phyloP scores from a whole-genome alignment of 2,113 vertebrate species.

The Argyrosomus japonicus region DNA sequence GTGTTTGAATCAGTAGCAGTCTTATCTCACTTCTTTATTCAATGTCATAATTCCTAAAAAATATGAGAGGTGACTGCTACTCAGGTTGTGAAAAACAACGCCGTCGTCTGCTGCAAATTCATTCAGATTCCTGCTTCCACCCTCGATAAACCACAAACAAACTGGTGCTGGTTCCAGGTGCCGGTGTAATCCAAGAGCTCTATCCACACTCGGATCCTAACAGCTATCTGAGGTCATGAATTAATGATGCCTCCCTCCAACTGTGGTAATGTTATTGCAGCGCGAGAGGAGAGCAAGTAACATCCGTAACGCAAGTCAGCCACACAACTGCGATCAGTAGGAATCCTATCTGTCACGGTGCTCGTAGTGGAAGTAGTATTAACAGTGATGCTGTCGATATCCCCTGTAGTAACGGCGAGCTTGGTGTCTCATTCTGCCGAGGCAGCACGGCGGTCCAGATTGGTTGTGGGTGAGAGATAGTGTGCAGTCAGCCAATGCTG shows the following conservation, averaged over 20 bases:
- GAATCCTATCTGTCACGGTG: slow-evolving; percentile 35
- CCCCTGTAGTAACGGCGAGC: slow-evolving; percentile 49
- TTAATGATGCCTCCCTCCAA: slow-evolving; percentile 56
- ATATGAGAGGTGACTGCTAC: slow-evolving; percentile 11
- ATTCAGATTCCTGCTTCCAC: background rate
- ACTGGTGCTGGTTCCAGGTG: background rate
- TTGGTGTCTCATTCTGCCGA: slow-evolving; percentile 55
- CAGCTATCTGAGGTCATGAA: slow-evolving; percentile 53
- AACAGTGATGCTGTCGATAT: slow-evolving; percentile 30
- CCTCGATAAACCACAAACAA: background rate
- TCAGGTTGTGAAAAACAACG: slow-evolving; percentile 2
- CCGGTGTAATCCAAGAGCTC: slow-evolving; percentile 34
- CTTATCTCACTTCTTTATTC: slow-evolving; percentile 26
- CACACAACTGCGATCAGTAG: background rate
- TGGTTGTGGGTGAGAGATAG: slow-evolving; percentile 54
- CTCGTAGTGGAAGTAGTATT: slow-evolving; percentile 30
- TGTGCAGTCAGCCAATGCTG: slow-evolving; percentile 62
- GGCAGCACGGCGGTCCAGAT: slow-evolving; percentile 53
- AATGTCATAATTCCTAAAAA: slow-evolving; percentile 13
- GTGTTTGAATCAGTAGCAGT: background rate
- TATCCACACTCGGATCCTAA: slow-evolving; percentile 10
- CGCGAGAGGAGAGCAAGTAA: slow-evolving; percentile 20
- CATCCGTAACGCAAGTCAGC: background rate
- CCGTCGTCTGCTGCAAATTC: background rate
- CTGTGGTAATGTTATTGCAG: slow-evolving; percentile 54